A percentile compares a stretch with the other conserved stretches of the same genome.
Evolutionary conservation across 2,113 vertebrate genomes (phyloP).

Genomic region (Neotragus moschatus): DNA sequence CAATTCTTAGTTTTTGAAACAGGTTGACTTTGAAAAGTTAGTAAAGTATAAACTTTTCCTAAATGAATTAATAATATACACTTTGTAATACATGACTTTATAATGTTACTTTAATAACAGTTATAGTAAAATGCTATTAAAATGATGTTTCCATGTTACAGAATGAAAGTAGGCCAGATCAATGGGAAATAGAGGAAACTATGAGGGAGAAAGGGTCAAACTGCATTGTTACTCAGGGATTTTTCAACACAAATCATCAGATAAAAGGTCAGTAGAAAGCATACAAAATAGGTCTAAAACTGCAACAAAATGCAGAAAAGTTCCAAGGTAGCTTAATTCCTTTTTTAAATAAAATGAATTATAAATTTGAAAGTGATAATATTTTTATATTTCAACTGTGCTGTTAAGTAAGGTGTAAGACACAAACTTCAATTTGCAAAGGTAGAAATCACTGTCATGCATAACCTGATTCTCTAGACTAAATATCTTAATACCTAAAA

Average conservation of each 20-base stretch:
- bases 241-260: constrained; percentile 38
- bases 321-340: background rate
- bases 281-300: background rate
- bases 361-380: background rate
- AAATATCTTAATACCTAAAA: background rate
- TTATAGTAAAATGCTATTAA: constrained; percentile 17
- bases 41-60: constrained; percentile 54
- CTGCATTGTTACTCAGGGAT: background rate
- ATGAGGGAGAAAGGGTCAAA: background rate
- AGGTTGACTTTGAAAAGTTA: constrained; percentile 51
- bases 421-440: background rate
- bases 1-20: constrained; percentile 60
- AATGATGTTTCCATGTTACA: constrained; percentile 13
- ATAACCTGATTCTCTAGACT: constrained; percentile 32
- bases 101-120: background rate
- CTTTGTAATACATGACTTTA: background rate
- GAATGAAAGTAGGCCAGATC: constrained; percentile 37
- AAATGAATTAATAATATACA: background rate
- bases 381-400: background rate
- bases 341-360: constrained; percentile 9
- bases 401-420: background rate
- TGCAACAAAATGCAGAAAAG: background rate
- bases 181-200: background rate
- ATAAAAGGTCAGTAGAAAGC: constrained; percentile 36
- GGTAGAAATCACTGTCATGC: background rate